phyloP scores from a whole-genome alignment of 2,113 vertebrate species.

The Noctilio leporinus region DNA sequence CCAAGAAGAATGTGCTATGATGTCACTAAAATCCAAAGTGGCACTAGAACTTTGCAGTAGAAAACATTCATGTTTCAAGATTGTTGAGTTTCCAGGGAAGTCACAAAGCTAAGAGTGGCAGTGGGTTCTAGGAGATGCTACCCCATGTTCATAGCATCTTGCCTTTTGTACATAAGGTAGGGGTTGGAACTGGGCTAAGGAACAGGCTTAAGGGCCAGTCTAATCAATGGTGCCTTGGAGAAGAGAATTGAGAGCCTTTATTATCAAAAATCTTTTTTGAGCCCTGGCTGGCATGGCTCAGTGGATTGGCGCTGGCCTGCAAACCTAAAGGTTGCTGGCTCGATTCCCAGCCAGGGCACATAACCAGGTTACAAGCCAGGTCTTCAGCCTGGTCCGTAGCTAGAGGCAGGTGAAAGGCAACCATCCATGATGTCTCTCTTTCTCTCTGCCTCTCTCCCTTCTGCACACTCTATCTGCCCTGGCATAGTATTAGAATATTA shows the following conservation, averaged over 20 bases:
- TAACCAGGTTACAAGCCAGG: too few species aligned
- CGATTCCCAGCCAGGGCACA: too few species aligned
- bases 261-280: not conserved
- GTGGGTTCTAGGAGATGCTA: not conserved
- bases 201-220: not conserved
- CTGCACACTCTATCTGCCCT: not conserved
- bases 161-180: not conserved
- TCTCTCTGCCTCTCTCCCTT: too few species aligned
- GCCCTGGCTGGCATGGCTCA: too few species aligned
- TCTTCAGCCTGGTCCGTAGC: too few species aligned
- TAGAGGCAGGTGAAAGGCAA: too few species aligned
- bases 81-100: not conserved
- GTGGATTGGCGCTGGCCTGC: too few species aligned
- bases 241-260: not conserved
- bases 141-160: not conserved
- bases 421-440: too few species aligned
- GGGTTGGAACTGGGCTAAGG: not conserved
- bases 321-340: too few species aligned
- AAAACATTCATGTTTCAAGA: not conserved
- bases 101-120: not conserved
- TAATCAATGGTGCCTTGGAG: not conserved
- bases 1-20: not conserved
- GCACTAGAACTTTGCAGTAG: not conserved
- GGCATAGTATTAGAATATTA: not conserved
- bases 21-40: not conserved